Conservation (phyloP, 2,888 invertebrate species). For the Gibbula magus region DNA sequence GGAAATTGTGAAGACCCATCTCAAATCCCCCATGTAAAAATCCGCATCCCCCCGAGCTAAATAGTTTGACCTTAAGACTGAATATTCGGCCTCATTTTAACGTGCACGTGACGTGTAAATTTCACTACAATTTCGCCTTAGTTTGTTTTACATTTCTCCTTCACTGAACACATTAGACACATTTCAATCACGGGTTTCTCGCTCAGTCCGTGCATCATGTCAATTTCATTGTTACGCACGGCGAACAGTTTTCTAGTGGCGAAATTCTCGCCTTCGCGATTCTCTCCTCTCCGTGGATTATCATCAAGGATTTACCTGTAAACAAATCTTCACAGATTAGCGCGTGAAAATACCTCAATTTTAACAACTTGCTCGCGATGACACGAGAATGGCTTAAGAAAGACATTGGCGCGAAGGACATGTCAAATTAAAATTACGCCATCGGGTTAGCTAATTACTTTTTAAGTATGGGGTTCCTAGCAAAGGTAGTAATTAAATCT, state of each 20-base stretch:
- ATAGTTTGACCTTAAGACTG: background rate
- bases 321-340: constrained; percentile 21
- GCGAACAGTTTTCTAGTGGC: background rate
- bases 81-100: background rate
- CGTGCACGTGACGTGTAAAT: constrained; percentile 12
- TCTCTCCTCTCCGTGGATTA: background rate
- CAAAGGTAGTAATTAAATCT: constrained; percentile 9
- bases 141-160: constrained; percentile 23
- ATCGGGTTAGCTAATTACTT: background rate
- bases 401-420: background rate
- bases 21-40: constrained; percentile 20
- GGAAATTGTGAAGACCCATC: constrained; percentile 14
- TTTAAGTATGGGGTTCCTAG: background rate
- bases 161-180: constrained; percentile 4
- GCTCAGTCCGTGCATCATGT: background rate
- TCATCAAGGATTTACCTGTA: constrained; percentile 7
- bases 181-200: constrained; percentile 4
- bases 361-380: constrained; percentile 17
- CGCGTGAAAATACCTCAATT: constrained; percentile 19
- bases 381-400: background rate
- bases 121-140: constrained; percentile 9
- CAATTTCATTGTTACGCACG: background rate
- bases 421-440: constrained; percentile 2
- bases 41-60: background rate
- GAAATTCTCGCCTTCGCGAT: background rate